These are phyloP conservation scores for Glomeris maerens DNA, from an alignment of 1,140 invertebrate species.

Conservation along the genomic window DNA sequence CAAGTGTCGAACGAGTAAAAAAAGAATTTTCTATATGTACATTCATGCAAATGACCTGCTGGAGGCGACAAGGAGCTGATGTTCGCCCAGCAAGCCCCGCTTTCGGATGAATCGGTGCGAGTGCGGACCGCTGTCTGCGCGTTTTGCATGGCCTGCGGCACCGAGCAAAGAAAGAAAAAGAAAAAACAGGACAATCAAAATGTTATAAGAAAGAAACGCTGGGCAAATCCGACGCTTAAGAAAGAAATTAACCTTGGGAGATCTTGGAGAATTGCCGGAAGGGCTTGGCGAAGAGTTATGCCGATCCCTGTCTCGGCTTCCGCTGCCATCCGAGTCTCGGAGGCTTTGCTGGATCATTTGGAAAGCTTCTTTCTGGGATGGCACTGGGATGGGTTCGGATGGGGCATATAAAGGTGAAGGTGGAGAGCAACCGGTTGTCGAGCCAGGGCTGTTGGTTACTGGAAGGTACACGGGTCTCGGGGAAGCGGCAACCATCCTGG, in stretches of 20 bases:
- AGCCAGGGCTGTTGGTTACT: slow-evolving; percentile 30
- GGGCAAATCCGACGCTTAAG: too few species aligned
- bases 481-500: slow-evolving; percentile 19
- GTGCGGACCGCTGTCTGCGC: too few species aligned
- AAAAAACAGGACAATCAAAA: background rate
- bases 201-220: too few species aligned
- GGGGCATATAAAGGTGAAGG: background rate
- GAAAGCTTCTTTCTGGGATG: slow-evolving; percentile 45
- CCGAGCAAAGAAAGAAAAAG: background rate
- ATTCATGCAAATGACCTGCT: slow-evolving; percentile 41
- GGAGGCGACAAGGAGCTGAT: slow-evolving; percentile 80
- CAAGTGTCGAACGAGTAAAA: too few species aligned
- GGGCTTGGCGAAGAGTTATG: too few species aligned
- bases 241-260: too few species aligned
- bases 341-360: slow-evolving; percentile 31
- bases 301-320: too few species aligned
- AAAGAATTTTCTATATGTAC: too few species aligned
- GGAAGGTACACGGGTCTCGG: slow-evolving; percentile 51
- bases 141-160: too few species aligned
- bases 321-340: slow-evolving; percentile 13
- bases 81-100: too few species aligned
- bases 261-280: too few species aligned
- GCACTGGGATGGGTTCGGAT: slow-evolving; percentile 60
- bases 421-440: background rate
- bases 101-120: too few species aligned